A percentile compares a stretch with the other conserved stretches of the same genome.
Evolutionary conservation across 2,113 vertebrate species (phyloP).

Genomic region (Scophthalmus maximus): DNA sequence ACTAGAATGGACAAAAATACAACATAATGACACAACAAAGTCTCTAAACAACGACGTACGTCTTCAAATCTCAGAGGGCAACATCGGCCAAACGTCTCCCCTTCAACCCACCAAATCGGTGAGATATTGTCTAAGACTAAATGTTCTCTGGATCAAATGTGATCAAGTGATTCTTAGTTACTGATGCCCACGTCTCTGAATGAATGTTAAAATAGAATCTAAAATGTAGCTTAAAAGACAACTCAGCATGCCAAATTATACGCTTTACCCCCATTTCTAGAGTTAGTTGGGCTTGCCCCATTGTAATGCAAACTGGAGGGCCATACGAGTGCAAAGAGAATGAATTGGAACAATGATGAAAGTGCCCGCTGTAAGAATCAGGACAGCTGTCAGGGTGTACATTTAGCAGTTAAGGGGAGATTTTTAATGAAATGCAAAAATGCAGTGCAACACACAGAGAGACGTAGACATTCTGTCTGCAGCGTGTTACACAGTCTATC

Average conservation of each 20-base stretch:
- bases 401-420: constrained; percentile 30
- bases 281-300: constrained; percentile 40
- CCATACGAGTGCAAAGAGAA: constrained; percentile 38
- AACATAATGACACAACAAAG: constrained; percentile 18
- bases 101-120: constrained; percentile 24
- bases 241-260: constrained; percentile 35
- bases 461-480: constrained; percentile 2
- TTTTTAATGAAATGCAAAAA: constrained; percentile 33
- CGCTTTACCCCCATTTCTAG: constrained; percentile 42
- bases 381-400: constrained; percentile 62
- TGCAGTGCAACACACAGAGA: constrained; percentile 11
- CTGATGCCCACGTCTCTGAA: neutral
- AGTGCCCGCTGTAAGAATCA: constrained; percentile 51
- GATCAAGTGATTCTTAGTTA: neutral
- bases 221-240: constrained; percentile 24
- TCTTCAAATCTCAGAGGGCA: neutral
- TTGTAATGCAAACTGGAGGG: constrained; percentile 71
- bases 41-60: constrained; percentile 14
- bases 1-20: constrained; percentile 22
- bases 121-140: constrained; percentile 9
- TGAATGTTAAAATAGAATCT: constrained; percentile 11
- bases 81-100: constrained; percentile 7
- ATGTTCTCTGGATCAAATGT: neutral
- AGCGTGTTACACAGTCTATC: constrained; percentile 23
- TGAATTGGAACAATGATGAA: constrained; percentile 67